These are phyloP conservation scores for Lacerta bilineata DNA, from an alignment of 2,797 vertebrate genomes.

Conservation along the genomic window DNA sequence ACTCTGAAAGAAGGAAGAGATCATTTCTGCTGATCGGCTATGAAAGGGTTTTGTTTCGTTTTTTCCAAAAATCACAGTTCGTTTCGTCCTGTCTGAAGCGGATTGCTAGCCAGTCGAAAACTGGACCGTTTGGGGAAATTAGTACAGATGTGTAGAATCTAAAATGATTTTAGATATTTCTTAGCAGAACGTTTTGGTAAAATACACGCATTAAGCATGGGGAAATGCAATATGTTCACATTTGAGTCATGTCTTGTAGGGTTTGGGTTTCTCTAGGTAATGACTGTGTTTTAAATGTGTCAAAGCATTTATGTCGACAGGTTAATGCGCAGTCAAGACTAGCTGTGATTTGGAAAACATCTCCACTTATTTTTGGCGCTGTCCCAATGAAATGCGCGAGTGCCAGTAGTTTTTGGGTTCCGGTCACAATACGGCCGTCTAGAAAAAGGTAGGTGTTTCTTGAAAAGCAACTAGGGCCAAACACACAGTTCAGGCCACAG, in stretches of 20 bases:
- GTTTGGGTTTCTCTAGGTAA: not conserved
- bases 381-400: not conserved
- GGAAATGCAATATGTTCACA: slow-evolving; percentile 4
- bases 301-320: not conserved
- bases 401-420: not conserved
- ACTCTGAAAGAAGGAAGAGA: slow-evolving; percentile 51
- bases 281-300: not conserved
- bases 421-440: not conserved
- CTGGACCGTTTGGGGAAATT: slow-evolving; percentile 1
- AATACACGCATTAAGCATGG: not conserved
- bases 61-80: slow-evolving; percentile 3
- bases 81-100: slow-evolving; percentile 33
- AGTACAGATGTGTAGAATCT: slow-evolving; percentile 11
- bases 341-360: not conserved
- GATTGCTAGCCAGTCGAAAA: slow-evolving; percentile 21
- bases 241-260: not conserved
- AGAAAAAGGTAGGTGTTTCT: not conserved
- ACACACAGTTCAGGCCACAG: not conserved
- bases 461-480: not conserved
- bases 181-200: slow-evolving; percentile 32
- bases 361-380: not conserved
- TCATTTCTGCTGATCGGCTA: slow-evolving; percentile 54
- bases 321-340: slow-evolving; percentile 8
- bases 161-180: slow-evolving; percentile 29
- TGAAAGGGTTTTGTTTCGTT: not conserved